Conservation (phyloP, 2,888 invertebrate species). For the Liodrosophila aerea region DNA sequence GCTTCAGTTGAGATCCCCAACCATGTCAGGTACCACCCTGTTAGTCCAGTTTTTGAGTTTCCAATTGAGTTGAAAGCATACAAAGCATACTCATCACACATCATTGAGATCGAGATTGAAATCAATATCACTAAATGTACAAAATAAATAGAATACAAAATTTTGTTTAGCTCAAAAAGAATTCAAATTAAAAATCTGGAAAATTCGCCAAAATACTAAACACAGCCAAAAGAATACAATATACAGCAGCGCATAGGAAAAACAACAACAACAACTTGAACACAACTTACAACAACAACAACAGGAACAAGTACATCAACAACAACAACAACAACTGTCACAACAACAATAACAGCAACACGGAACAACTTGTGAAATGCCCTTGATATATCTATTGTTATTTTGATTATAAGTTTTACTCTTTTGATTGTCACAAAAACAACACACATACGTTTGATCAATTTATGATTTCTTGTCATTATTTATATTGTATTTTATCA, state of each 20-base stretch:
- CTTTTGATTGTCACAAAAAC: slow-evolving; percentile 48
- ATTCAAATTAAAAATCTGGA: slow-evolving; percentile 19
- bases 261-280: background rate
- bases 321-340: slow-evolving; percentile 24
- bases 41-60: slow-evolving; percentile 51
- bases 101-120: slow-evolving; percentile 53
- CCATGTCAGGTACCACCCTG: background rate
- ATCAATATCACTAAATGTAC: slow-evolving; percentile 40
- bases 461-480: slow-evolving; percentile 63
- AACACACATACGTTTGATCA: slow-evolving; percentile 62
- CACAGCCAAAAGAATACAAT: slow-evolving; percentile 13
- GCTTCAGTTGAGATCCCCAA: slow-evolving; percentile 38
- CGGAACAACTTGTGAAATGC: slow-evolving; percentile 35
- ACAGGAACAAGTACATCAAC: slow-evolving; percentile 3
- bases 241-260: slow-evolving; percentile 8
- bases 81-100: slow-evolving; percentile 73
- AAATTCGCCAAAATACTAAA: slow-evolving; percentile 7
- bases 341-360: slow-evolving; percentile 23
- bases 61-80: slow-evolving; percentile 47
- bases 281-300: background rate
- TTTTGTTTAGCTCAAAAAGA: too few species aligned
- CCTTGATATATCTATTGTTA: slow-evolving; percentile 44
- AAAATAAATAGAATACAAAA: slow-evolving; percentile 36
- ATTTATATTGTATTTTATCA: slow-evolving; percentile 72
- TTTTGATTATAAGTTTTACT: slow-evolving; percentile 46